Conservation (phyloP, 2,888 invertebrate genomes). For the Himalopsyche anomala region DNA sequence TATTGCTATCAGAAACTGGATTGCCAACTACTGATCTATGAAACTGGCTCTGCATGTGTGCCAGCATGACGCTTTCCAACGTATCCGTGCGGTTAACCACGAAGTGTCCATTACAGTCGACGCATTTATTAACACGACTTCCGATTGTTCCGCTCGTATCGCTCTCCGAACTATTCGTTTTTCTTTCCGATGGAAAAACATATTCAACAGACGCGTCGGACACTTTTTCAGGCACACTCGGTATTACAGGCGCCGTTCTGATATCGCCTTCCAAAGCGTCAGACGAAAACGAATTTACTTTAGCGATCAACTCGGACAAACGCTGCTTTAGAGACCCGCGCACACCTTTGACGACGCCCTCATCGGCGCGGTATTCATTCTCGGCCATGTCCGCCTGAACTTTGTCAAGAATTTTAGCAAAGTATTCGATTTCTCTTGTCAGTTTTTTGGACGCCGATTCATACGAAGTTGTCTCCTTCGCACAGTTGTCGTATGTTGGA, state of each 20-base stretch:
- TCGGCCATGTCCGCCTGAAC: slow-evolving; percentile 54
- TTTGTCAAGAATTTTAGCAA: slow-evolving; percentile 54
- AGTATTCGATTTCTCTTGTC: slow-evolving; percentile 58
- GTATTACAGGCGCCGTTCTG: slow-evolving; percentile 41
- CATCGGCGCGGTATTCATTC: slow-evolving; percentile 54
- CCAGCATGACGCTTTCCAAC: slow-evolving; percentile 52
- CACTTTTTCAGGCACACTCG: neutral
- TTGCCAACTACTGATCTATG: slow-evolving; percentile 41
- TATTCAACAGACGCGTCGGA: neutral
- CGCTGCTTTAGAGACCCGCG: slow-evolving; percentile 53
- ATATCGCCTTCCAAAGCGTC: slow-evolving; percentile 55
- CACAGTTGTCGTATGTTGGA: slow-evolving; percentile 57
- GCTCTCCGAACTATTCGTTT: neutral
- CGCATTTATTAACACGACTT: slow-evolving; percentile 47
- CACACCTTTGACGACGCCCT: slow-evolving; percentile 44
- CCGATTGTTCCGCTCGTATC: neutral
- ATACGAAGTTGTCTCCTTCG: slow-evolving; percentile 51
- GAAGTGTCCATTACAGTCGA: slow-evolving; percentile 59
- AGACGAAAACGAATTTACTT: slow-evolving; percentile 55
- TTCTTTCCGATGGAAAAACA: neutral
- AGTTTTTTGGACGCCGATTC: slow-evolving; percentile 49
- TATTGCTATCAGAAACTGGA: neutral
- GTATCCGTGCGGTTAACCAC: slow-evolving; percentile 19
- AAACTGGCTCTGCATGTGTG: slow-evolving; percentile 50
- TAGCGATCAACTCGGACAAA: slow-evolving; percentile 47